Base-by-base conservation (phyloP, 35 echinoderm and acorn worm genomes). In the Apostichopus japonicus region DNA sequence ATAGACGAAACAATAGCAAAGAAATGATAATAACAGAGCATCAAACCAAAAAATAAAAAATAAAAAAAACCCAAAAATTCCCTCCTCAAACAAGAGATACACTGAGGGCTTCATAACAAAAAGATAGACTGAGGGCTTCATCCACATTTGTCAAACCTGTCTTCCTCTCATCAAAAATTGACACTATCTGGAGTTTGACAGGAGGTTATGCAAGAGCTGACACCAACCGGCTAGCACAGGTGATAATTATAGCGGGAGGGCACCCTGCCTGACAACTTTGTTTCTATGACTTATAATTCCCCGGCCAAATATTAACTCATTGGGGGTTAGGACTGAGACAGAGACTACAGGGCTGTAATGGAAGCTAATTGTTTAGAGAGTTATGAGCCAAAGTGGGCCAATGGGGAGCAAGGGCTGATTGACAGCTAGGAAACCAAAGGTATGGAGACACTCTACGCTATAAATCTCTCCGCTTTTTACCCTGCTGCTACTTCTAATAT, bases 271-370 rank as follows among this genome's bases (percentile, higher is more conserved):
- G 79, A 83, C 79, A 83, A 52, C 25, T 83, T 19, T 83, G 79
- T 55, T 83, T 83, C 79, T 44, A 83, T 83, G 54, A 83, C 33
- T 83, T 83, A 54, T 55, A 83, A 83, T 83, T 83, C 79, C 79
- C 79, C 79, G 54, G 54, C 79, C 79, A 83, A 83, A 83, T 83
- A 83, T 83, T 53, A 83, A 83, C 79, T 83, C 79, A 83, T 83
- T 83, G 79, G 79, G 79, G 79, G 79, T 83, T 54, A 83, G 52
- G 16, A 44, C 33, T 83, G 63, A 83, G 33, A 4, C 33, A 44
- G 33, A 83, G 79, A 83, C 79, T 54, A 16, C 3, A 55, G 17
- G 33, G 44, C 51, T 83, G 54, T 83, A 83, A 83, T 52, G 79
- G 79, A 9, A 83, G 79, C 79, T 83, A 83, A 83, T 83, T 83